Base-by-base conservation (phyloP, 1,140 invertebrate genomes). In the Microplitis demolitor region DNA sequence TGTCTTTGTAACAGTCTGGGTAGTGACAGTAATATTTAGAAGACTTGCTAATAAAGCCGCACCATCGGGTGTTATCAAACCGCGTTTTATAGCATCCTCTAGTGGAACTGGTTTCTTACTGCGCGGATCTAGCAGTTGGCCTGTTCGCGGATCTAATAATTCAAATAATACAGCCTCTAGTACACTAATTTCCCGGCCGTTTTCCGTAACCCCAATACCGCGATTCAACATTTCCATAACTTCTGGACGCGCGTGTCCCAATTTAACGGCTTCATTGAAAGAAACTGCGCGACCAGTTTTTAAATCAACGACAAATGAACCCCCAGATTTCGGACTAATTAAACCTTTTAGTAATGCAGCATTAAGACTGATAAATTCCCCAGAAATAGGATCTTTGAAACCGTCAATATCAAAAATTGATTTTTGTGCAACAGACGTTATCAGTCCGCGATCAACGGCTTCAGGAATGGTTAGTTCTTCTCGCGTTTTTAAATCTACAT, bases 321-420 rank as follows among this genome's bases (percentile, higher is more conserved):
- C 91, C 58, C 90, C 90, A 58, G 92, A 90, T 77, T 91, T 93
- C 70, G 92, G 91, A 80, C 93, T 90, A 74, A 93, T 91, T 64
- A 96, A 85, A 75, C 94, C 94, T 78, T 92, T 93, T 62, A 91
- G 89, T 62, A 97, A 83, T 60, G 97, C 97, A 72, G 92, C 90
- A 84, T 97, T 95, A 75, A 98, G 93, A 79, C 93, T 96, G 54
- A 99, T 89, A 80, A 92, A 93, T 82, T 96, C 93, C 31, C 91
- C 92, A 60, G 92, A 93, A 74, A 91, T 89, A 0, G 94, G 92
- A 84, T 98, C 95, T 80, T 92, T 93, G 81, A 98, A 96, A 70
- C 94, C 96, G 77, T 96, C 95, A 70, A 97, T 95, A 82, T 98
- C 93, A 82, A 98, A 98, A 71, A 97, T 93, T 4, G 94, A 95